phyloP scores from a whole-genome alignment of 2,113 vertebrate genomes.

The Coreoperca whiteheadi region DNA sequence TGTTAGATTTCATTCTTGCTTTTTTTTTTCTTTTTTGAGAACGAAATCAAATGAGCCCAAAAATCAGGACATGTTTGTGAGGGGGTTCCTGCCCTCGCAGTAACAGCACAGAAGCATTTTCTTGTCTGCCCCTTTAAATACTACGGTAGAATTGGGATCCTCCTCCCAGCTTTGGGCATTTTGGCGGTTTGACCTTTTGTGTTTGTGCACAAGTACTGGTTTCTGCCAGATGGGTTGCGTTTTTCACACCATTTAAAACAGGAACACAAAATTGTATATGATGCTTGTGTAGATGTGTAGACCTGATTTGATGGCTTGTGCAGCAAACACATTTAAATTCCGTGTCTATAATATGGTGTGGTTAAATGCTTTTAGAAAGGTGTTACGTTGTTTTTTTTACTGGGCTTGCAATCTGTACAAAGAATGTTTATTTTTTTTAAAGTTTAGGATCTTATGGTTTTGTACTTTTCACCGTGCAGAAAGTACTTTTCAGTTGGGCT shows the following conservation, averaged over 20 bases:
- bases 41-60: not conserved
- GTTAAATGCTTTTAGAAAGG: not conserved
- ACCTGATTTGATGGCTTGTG: not conserved
- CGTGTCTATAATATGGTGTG: not conserved
- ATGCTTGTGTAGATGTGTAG: not conserved
- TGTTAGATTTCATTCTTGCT: not conserved
- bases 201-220: not conserved
- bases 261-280: not conserved
- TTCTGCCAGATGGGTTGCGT: not conserved
- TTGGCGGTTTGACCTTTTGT: not conserved
- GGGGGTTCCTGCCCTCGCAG: not conserved
- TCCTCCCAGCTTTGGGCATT: not conserved
- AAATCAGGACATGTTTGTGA: not conserved
- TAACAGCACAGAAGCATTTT: not conserved
- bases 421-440: not conserved
- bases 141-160: not conserved
- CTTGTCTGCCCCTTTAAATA: no score
- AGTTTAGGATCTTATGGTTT: no score
- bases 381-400: not conserved
- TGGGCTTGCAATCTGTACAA: not conserved
- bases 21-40: conserved; percentile 5
- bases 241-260: not conserved
- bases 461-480: no score
- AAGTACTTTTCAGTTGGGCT: no score
- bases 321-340: not conserved